Conservation (phyloP, 2,113 vertebrate species). For the Mystacornis crossleyi region DNA sequence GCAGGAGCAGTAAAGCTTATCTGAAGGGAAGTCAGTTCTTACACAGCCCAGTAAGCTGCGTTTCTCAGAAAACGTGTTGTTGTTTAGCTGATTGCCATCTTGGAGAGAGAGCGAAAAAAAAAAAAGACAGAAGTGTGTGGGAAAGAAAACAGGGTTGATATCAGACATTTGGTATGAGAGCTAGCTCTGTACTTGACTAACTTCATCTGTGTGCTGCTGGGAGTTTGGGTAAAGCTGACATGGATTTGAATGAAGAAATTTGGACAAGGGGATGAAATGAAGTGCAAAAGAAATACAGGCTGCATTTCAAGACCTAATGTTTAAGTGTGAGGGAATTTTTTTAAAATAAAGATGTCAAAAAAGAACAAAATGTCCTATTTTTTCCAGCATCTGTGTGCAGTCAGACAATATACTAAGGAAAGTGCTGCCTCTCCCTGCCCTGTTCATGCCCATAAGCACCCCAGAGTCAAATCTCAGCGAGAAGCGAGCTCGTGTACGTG, state of each 20-base stretch:
- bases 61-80: constrained; percentile 6
- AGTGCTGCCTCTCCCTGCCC: not conserved
- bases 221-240: not conserved
- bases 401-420: not conserved
- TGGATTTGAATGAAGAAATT: not conserved
- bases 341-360: not conserved
- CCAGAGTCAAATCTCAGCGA: not conserved
- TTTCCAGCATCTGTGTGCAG: not conserved
- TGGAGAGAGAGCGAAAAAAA: not conserved
- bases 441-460: not conserved
- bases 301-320: not conserved
- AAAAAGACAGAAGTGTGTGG: not conserved
- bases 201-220: not conserved
- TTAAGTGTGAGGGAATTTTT: not conserved
- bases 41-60: not conserved
- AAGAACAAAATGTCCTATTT: not conserved
- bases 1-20: not conserved
- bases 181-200: not conserved
- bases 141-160: constrained; percentile 32
- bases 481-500: accelerated
- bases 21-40: not conserved
- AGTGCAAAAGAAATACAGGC: not conserved
- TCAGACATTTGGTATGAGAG: constrained; percentile 26
- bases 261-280: not conserved
- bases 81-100: constrained; percentile 3